A percentile compares a stretch with the other conserved stretches of the same genome.
Conservation (phyloP, 2,113 vertebrate genomes). For the Crocuta crocuta region DNA sequence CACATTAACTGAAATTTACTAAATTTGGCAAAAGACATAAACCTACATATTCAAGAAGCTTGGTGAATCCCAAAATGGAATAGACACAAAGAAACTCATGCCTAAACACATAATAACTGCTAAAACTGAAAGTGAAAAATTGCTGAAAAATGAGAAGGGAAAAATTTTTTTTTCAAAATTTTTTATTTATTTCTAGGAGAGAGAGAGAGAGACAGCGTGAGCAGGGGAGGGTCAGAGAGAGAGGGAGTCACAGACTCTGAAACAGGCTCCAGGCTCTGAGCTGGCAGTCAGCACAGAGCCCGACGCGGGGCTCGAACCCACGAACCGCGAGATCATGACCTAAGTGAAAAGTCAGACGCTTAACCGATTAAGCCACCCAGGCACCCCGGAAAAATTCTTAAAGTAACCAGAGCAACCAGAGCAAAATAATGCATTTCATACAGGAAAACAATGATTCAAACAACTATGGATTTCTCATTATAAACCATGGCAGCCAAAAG, state of each 20-base stretch:
- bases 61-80: not conserved
- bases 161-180: not conserved
- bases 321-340: too few relatives aligned
- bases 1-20: not conserved
- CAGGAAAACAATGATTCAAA: not conserved
- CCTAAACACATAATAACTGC: not conserved
- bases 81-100: not conserved
- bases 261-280: too few relatives aligned
- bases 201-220: too few relatives aligned
- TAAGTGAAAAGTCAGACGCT: too few relatives aligned
- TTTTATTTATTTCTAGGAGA: too few relatives aligned
- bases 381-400: too few relatives aligned
- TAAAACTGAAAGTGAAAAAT: not conserved
- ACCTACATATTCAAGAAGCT: not conserved
- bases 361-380: too few relatives aligned
- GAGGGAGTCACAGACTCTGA: too few relatives aligned
- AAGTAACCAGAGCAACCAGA: not conserved
- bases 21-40: not conserved
- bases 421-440: not conserved
- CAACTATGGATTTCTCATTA: not conserved
- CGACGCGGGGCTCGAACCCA: too few relatives aligned
- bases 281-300: too few relatives aligned
- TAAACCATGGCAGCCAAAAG: not conserved
- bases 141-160: not conserved
- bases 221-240: too few relatives aligned